These are phyloP conservation scores for Notarius quadriscutis DNA, from an alignment of 2,113 vertebrate genomes.

Conservation along the genomic window DNA sequence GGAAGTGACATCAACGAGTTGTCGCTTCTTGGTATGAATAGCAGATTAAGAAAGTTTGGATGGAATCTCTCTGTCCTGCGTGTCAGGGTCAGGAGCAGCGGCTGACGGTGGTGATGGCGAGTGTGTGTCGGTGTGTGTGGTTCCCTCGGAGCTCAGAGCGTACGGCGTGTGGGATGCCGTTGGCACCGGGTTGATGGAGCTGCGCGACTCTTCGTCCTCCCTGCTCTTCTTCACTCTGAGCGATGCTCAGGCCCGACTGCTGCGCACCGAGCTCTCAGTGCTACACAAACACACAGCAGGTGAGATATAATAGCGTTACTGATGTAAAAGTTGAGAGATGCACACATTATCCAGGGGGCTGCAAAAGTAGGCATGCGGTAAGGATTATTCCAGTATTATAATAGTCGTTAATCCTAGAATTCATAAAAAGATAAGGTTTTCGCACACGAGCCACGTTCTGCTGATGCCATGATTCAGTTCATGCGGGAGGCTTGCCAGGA, in stretches of 20 bases:
- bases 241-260: conserved; percentile 65
- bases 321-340: neutral
- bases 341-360: too few species aligned
- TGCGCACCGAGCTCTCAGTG: conserved; percentile 63
- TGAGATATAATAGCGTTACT: conserved; percentile 12
- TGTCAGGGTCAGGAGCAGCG: conserved; percentile 19
- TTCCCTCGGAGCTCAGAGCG: conserved; percentile 66
- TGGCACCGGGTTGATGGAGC: conserved; percentile 49
- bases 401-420: too few species aligned
- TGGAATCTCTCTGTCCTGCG: conserved; percentile 3
- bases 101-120: neutral
- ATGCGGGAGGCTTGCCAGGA: too few species aligned
- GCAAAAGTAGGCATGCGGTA: too few species aligned
- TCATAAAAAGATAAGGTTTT: too few species aligned
- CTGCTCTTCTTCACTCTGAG: conserved; percentile 73
- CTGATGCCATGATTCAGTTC: too few species aligned
- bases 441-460: too few species aligned
- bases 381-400: too few species aligned
- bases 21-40: neutral
- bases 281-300: conserved; percentile 48
- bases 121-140: conserved; percentile 52
- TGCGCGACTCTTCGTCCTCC: conserved; percentile 62
- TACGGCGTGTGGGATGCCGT: conserved; percentile 68
- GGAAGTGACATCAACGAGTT: neutral
- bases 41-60: conserved; percentile 32